These are phyloP conservation scores for Triplophysa tibetana DNA, from an alignment of 2,113 vertebrate species.

Conservation along the genomic window DNA sequence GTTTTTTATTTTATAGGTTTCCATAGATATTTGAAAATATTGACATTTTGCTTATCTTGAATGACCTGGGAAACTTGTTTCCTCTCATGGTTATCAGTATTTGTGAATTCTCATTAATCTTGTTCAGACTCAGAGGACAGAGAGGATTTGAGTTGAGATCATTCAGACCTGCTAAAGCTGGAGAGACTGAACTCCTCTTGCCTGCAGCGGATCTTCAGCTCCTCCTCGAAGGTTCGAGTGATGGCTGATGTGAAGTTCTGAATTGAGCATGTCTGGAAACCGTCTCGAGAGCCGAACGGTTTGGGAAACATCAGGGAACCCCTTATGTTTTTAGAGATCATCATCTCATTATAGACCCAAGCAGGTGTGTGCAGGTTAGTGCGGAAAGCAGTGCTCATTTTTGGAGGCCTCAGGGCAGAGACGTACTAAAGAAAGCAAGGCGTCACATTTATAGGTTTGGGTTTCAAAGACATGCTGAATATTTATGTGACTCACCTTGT, in stretches of 20 bases:
- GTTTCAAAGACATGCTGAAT: background rate
- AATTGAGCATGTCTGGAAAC: slow-evolving; percentile 67
- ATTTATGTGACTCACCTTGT: slow-evolving; percentile 74
- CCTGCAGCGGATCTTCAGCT: slow-evolving; percentile 64
- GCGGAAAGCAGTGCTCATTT: slow-evolving; percentile 60
- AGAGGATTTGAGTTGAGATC: slow-evolving; percentile 20
- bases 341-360: slow-evolving; percentile 55
- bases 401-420: slow-evolving; percentile 81
- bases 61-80: slow-evolving; percentile 80
- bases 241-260: slow-evolving; percentile 72
- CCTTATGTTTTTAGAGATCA: slow-evolving; percentile 46
- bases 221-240: slow-evolving; percentile 66
- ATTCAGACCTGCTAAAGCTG: slow-evolving; percentile 22
- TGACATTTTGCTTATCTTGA: too few relatives aligned
- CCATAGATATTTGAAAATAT: too few relatives aligned
- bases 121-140: slow-evolving; percentile 56
- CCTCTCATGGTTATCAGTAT: slow-evolving; percentile 74
- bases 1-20: too few relatives aligned
- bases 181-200: slow-evolving; percentile 29
- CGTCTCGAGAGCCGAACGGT: slow-evolving; percentile 41
- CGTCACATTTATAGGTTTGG: background rate
- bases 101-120: slow-evolving; percentile 46
- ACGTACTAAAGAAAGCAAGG: slow-evolving; percentile 64
- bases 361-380: slow-evolving; percentile 53
- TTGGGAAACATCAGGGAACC: slow-evolving; percentile 59